A percentile compares a stretch with the other conserved stretches of the same genome.
These are phyloP conservation scores for Eledona agricola DNA, from an alignment of 2,888 invertebrate species.

Conservation along the genomic window DNA sequence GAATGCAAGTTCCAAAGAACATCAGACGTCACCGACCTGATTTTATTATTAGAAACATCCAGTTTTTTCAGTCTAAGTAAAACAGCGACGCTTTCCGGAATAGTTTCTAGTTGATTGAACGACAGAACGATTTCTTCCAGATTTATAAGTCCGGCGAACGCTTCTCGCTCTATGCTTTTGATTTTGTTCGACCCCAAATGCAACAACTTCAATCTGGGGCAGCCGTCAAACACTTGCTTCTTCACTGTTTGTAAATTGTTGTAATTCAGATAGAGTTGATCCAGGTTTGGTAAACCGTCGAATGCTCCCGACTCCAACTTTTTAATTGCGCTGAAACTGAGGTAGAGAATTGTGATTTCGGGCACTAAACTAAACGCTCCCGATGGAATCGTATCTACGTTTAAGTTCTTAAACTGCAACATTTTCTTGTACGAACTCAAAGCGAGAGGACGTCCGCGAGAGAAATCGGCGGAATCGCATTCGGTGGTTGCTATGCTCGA, in stretches of 20 bases:
- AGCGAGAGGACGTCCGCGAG: slow-evolving; percentile 15
- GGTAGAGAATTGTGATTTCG: slow-evolving; percentile 32
- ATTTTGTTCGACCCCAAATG: slow-evolving; percentile 33
- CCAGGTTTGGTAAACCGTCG: slow-evolving; percentile 28
- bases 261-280: slow-evolving; percentile 24
- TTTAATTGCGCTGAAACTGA: slow-evolving; percentile 36
- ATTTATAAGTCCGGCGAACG: slow-evolving; percentile 30
- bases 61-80: slow-evolving; percentile 33
- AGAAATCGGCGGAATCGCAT: slow-evolving; percentile 22
- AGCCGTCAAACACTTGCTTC: slow-evolving; percentile 27
- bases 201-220: slow-evolving; percentile 22
- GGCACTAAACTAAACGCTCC: slow-evolving; percentile 31
- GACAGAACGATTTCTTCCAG: slow-evolving; percentile 31
- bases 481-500: slow-evolving; percentile 29
- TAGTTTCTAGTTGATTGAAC: slow-evolving; percentile 29
- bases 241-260: slow-evolving; percentile 22
- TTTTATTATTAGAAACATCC: slow-evolving; percentile 33
- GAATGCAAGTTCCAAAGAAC: slow-evolving; percentile 21
- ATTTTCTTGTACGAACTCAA: slow-evolving; percentile 22
- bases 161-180: slow-evolving; percentile 28
- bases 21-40: slow-evolving; percentile 11
- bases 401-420: slow-evolving; percentile 20
- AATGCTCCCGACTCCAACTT: slow-evolving; percentile 29
- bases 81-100: slow-evolving; percentile 25
- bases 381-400: slow-evolving; percentile 24